phyloP scores from a whole-genome alignment of 2,888 invertebrate genomes.

The Rotaria magnacalcarata region DNA sequence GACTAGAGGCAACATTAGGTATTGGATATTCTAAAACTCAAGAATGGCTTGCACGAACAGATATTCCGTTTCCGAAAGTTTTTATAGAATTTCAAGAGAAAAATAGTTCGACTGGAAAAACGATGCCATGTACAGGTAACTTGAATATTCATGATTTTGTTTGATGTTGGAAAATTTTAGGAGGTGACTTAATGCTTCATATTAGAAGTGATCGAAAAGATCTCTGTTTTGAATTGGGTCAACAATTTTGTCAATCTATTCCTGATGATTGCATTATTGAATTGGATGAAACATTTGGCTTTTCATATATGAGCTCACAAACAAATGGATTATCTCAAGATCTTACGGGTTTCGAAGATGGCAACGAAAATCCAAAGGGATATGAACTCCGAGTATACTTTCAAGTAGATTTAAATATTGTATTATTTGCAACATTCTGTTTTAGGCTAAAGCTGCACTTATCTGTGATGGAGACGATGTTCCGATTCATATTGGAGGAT shows the following conservation, averaged over 20 bases:
- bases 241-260: not conserved
- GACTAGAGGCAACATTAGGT: not conserved
- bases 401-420: not conserved
- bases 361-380: not conserved
- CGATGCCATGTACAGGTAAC: not conserved
- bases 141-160: not conserved
- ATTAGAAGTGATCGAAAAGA: slow-evolving; percentile 5
- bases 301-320: not conserved
- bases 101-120: not conserved
- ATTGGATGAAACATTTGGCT: not conserved
- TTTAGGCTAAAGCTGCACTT: not conserved
- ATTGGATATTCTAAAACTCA: not conserved
- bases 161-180: not conserved
- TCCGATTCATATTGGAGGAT: not conserved
- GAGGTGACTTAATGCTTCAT: not conserved
- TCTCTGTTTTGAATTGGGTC: not conserved
- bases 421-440: not conserved
- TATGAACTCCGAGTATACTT: not conserved
- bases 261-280: not conserved
- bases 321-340: not conserved
- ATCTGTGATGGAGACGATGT: not conserved
- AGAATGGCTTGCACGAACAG: not conserved
- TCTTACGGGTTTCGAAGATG: not conserved
- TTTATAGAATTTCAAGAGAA: not conserved
- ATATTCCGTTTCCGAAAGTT: not conserved